These are phyloP conservation scores for Nycticebus coucang DNA, from an alignment of 2,113 vertebrate species.

Conservation along the genomic window DNA sequence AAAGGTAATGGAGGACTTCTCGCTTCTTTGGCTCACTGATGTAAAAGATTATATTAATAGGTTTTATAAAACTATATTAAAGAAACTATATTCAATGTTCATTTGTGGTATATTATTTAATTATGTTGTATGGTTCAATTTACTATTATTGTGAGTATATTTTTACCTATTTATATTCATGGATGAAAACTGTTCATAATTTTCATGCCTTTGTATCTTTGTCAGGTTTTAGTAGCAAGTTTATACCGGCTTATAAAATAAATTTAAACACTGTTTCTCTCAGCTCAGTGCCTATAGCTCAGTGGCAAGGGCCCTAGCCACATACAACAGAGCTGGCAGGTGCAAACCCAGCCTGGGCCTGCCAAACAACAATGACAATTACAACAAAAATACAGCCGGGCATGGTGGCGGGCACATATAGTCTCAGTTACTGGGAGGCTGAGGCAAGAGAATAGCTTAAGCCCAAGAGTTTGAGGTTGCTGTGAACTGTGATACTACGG, in stretches of 20 bases:
- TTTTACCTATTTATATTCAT: slow-evolving; percentile 6
- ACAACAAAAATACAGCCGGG: no score
- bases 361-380: no score
- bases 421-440: no score
- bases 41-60: neutral
- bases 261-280: neutral
- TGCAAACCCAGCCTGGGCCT: no score
- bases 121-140: neutral
- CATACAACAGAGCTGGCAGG: no score
- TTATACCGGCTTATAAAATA: slow-evolving; percentile 10
- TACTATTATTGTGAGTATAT: neutral
- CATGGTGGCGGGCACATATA: no score
- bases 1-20: no score
- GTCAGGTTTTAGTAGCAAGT: neutral
- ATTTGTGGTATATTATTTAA: neutral
- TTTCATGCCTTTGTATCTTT: neutral
- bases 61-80: slow-evolving; percentile 16
- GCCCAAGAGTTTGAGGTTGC: no score
- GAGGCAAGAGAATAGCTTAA: no score
- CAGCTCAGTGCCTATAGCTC: no score
- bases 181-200: neutral
- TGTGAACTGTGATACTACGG: no score
- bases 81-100: neutral
- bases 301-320: no score
- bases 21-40: neutral